Percentiles rank a stretch among this genome's conserved stretches.
Conservation (phyloP, 1,140 invertebrate genomes). For the Thalassaphorura encarpata region DNA sequence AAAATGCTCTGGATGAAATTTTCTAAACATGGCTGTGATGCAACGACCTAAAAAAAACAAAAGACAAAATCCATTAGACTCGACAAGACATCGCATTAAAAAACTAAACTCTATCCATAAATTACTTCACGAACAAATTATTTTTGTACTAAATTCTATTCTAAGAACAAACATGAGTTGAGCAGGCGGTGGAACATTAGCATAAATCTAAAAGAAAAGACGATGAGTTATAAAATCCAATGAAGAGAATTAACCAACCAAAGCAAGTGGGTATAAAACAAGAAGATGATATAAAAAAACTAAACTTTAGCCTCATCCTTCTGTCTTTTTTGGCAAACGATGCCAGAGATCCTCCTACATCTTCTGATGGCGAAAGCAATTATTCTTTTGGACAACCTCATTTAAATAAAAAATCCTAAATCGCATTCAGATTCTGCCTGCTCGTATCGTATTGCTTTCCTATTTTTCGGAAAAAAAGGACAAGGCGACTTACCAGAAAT, state of each 20-base stretch:
- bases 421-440: background rate
- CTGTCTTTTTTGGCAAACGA: too few species aligned
- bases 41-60: conserved; percentile 61
- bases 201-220: too few species aligned
- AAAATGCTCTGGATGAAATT: conserved; percentile 99
- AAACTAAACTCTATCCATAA: background rate
- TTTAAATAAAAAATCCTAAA: background rate
- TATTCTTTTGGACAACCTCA: conserved; percentile 1
- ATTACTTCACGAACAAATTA: too few species aligned
- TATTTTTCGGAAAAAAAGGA: background rate
- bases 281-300: too few species aligned
- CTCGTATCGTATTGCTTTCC: background rate
- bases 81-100: background rate
- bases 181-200: too few species aligned
- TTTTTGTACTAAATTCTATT: too few species aligned
- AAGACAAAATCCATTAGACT: background rate
- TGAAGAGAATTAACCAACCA: too few species aligned
- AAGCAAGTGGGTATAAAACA: too few species aligned
- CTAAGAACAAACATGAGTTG: too few species aligned
- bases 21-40: conserved; percentile 97
- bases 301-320: too few species aligned
- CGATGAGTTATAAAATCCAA: too few species aligned
- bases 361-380: background rate
- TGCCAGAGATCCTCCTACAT: too few species aligned
- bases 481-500: conserved; percentile 57